A percentile compares a stretch with the other conserved stretches of the same genome.
Evolutionary conservation across 2,888 invertebrate species (phyloP).

Genomic region (Agonopterix heracliana): DNA sequence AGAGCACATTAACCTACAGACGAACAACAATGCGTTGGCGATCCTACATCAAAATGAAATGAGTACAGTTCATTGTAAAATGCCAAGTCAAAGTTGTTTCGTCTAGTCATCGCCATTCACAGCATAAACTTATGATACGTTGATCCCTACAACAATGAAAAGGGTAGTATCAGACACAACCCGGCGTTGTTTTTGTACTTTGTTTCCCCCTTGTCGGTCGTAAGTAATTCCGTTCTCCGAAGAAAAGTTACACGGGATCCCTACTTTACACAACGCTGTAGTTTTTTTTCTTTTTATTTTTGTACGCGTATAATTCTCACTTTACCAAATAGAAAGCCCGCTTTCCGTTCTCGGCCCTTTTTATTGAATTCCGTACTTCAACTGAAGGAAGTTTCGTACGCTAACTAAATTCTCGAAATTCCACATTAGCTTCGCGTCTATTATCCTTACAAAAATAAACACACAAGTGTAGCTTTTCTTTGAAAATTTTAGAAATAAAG

Average conservation of each 20-base stretch:
- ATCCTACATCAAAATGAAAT: too few relatives aligned
- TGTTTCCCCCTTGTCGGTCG: slow-evolving; percentile 59
- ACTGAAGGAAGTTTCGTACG: slow-evolving; percentile 44
- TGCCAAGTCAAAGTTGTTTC: not conserved
- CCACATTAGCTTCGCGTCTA: slow-evolving; percentile 12
- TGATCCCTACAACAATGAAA: slow-evolving; percentile 22
- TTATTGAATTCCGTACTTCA: slow-evolving; percentile 67
- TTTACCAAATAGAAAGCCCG: slow-evolving; percentile 51
- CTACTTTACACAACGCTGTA: slow-evolving; percentile 47
- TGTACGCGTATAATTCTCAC: slow-evolving; percentile 62
- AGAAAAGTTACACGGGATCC: slow-evolving; percentile 55
- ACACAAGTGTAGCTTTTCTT: too few relatives aligned
- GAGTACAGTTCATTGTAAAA: too few relatives aligned
- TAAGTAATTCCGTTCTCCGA: slow-evolving; percentile 59
- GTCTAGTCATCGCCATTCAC: slow-evolving; percentile 6
- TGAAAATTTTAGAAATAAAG: too few relatives aligned
- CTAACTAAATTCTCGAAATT: slow-evolving; percentile 50
- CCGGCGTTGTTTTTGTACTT: slow-evolving; percentile 55
- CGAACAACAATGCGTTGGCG: too few relatives aligned
- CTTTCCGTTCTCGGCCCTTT: slow-evolving; percentile 44
- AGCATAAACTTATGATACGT: slow-evolving; percentile 12
- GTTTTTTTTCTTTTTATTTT: slow-evolving; percentile 44
- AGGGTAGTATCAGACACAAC: slow-evolving; percentile 40
- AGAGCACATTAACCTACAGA: too few relatives aligned
- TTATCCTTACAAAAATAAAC: too few relatives aligned